Percentiles rank a stretch among this genome's conserved stretches.
These are phyloP conservation scores for Thymelicus sylvestris DNA, from an alignment of 2,888 invertebrate species.

Conservation along the genomic window DNA sequence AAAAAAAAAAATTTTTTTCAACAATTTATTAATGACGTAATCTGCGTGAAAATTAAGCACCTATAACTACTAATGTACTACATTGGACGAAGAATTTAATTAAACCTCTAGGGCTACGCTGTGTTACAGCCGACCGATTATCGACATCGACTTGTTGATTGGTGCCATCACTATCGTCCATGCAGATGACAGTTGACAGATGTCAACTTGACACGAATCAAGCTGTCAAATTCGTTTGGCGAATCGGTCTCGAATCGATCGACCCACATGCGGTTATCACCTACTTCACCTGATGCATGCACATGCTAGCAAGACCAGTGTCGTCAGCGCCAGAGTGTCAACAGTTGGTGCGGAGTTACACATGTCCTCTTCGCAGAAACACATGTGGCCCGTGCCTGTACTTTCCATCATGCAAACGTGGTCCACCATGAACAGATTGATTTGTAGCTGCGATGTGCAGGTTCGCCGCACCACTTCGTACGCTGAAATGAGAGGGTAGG, in stretches of 20 bases:
- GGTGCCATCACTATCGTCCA: conserved; percentile 14
- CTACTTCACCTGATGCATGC: conserved; percentile 81
- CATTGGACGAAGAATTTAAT: conserved; percentile 80
- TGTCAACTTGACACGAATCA: conserved; percentile 38
- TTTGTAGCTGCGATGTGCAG: conserved; percentile 96
- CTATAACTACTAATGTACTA: conserved; percentile 67
- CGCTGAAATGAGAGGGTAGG: conserved; percentile 83
- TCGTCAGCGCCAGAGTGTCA: conserved; percentile 58
- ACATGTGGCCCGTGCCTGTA: conserved; percentile 99
- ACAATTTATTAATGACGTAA: conserved; percentile 19
- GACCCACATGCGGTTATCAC: conserved; percentile 57
- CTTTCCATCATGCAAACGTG: conserved; percentile 99
- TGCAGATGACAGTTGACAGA: conserved; percentile 39
- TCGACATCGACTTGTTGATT: conserved; percentile 39
- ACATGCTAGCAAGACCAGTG: conserved; percentile 71
- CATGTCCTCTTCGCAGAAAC: conserved; percentile 99
- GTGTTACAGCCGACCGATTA: conserved; percentile 61
- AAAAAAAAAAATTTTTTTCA: conserved; percentile 3
- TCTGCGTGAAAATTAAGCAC: conserved; percentile 71
- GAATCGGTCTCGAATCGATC: conserved; percentile 50
- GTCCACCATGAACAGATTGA: conserved; percentile 98
- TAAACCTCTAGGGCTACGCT: conserved; percentile 62
- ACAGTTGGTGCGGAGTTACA: conserved; percentile 87
- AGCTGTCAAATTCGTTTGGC: conserved; percentile 20
- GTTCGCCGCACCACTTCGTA: conserved; percentile 96